Conservation (phyloP, 2,888 invertebrate genomes). For the Caenorhabditis drosophilae region DNA sequence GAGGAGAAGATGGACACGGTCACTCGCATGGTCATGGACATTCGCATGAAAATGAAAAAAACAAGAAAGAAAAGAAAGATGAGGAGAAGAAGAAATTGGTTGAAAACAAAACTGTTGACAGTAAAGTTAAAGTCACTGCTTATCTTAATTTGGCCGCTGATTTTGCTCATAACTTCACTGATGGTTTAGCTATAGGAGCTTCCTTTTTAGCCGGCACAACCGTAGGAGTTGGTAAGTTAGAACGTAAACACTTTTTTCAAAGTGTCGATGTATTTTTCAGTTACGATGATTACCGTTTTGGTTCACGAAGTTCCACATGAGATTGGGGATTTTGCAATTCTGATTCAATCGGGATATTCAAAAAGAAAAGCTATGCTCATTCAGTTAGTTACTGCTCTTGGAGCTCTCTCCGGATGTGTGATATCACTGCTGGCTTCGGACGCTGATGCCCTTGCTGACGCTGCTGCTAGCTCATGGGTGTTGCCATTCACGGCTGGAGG, state of each 20-base stretch:
- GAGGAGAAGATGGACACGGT: slow-evolving; percentile 76
- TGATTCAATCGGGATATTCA: slow-evolving; percentile 94
- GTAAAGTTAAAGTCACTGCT: slow-evolving; percentile 74
- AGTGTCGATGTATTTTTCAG: slow-evolving; percentile 73
- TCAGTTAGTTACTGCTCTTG: slow-evolving; percentile 90
- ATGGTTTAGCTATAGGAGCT: slow-evolving; percentile 97
- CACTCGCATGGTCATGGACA: slow-evolving; percentile 72
- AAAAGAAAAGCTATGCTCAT: slow-evolving; percentile 91
- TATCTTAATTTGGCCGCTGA: slow-evolving; percentile 97
- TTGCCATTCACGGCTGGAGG: slow-evolving; percentile 81
- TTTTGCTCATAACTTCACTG: slow-evolving; percentile 98
- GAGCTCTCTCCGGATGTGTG: slow-evolving; percentile 83
- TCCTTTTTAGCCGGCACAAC: slow-evolving; percentile 73
- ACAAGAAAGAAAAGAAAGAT: slow-evolving; percentile 18
- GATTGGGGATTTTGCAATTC: slow-evolving; percentile 98
- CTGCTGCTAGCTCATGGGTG: slow-evolving; percentile 80
- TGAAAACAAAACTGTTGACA: slow-evolving; percentile 26
- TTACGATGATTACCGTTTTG: slow-evolving; percentile 93
- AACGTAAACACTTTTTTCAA: slow-evolving; percentile 73
- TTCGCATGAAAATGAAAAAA: slow-evolving; percentile 22
- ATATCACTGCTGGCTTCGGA: slow-evolving; percentile 64
- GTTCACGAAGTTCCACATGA: slow-evolving; percentile 99
- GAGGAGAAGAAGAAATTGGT: slow-evolving; percentile 15
- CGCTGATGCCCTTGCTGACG: slow-evolving; percentile 63
- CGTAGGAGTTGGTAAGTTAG: slow-evolving; percentile 71